Conservation (phyloP, 2,888 invertebrate genomes). For the Luffia ferchaultella region DNA sequence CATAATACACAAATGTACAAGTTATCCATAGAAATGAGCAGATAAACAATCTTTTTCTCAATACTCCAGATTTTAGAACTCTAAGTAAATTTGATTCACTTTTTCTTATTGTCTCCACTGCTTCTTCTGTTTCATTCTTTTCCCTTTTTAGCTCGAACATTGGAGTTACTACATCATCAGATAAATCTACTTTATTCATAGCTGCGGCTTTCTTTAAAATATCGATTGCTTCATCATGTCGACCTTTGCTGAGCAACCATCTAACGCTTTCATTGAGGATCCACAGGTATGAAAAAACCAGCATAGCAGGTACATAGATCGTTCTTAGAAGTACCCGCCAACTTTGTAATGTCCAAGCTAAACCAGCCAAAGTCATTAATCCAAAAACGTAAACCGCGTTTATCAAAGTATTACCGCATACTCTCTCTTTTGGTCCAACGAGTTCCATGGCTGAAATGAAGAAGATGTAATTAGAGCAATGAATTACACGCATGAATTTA, state of each 20-base stretch:
- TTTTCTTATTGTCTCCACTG: constrained; percentile 2
- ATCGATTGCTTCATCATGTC: constrained; percentile 68
- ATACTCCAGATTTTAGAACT: constrained; percentile 62
- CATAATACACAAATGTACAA: constrained; percentile 82
- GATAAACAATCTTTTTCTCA: constrained; percentile 64
- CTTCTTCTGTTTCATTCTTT: too few relatives aligned
- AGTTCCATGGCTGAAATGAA: constrained; percentile 80
- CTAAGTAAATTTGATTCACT: constrained; percentile 36
- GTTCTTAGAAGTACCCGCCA: constrained; percentile 75
- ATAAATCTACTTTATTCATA: constrained; percentile 63
- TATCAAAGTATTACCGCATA: constrained; percentile 76
- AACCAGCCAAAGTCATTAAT: constrained; percentile 70
- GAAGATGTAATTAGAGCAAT: too few relatives aligned
- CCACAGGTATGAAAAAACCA: constrained; percentile 74
- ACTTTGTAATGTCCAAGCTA: constrained; percentile 73
- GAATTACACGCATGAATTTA: too few relatives aligned
- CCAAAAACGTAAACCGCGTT: constrained; percentile 77
- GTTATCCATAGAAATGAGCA: constrained; percentile 83
- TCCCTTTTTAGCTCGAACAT: constrained; percentile 30
- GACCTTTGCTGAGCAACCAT: constrained; percentile 78
- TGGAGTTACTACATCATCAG: constrained; percentile 43
- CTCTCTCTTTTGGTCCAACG: constrained; percentile 78
- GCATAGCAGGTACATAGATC: constrained; percentile 73
- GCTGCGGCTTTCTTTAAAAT: constrained; percentile 72
- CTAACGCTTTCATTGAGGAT: constrained; percentile 77